Evolutionary conservation across 2,113 vertebrate species (phyloP).

Genomic region (Pseudopipra pipra): DNA sequence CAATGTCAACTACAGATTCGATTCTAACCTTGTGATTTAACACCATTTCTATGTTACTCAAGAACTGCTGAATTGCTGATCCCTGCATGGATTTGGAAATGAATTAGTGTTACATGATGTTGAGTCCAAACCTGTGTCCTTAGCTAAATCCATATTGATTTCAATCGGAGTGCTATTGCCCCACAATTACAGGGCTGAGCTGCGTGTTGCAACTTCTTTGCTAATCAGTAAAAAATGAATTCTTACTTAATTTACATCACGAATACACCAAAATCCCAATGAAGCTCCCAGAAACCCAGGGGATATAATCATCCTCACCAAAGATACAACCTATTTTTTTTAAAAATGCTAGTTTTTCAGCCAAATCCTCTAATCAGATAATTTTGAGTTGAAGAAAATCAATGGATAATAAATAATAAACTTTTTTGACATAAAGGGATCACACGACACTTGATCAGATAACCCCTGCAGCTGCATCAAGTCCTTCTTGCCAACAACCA

Average conservation of each 20-base stretch:
- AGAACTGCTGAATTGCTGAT: neutral
- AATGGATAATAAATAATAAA: neutral
- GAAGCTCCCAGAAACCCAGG: neutral
- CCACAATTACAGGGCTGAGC: neutral
- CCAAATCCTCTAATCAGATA: neutral
- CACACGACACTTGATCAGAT: neutral
- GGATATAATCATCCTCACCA: neutral
- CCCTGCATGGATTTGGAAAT: neutral
- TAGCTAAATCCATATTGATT: slow-evolving; percentile 14
- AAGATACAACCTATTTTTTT: neutral
- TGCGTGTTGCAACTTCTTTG: neutral
- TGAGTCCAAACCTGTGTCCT: neutral
- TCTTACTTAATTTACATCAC: neutral
- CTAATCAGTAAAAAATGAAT: neutral
- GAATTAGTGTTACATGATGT: neutral
- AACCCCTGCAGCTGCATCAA: neutral
- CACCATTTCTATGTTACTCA: neutral
- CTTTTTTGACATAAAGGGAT: neutral
- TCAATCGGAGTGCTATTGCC: neutral
- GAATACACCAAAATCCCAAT: neutral
- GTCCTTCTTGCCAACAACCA: neutral
- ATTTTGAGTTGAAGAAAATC: neutral
- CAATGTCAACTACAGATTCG: neutral
- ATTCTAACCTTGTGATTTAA: neutral
- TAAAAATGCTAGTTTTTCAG: neutral